Base-by-base conservation (phyloP, 2,797 vertebrate species). In the Enteromius radiatus region DNA sequence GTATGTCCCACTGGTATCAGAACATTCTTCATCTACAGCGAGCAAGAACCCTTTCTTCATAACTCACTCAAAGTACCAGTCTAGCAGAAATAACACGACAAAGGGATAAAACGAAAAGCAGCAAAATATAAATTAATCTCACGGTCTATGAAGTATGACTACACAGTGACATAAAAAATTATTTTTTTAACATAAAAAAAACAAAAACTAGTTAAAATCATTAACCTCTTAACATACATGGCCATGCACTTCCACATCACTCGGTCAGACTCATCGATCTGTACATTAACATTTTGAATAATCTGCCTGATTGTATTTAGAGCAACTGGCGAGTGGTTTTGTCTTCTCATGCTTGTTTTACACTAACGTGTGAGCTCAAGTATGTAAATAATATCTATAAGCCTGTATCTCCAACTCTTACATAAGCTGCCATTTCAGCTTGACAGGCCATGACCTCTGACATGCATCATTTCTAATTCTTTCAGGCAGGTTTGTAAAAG, bases 21-120 rank as follows among this genome's bases (percentile, higher is more conserved):
- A 33, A 43, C 38, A 45, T 71, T 71, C 4, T 19, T 33, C 6
- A 41, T n/a, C 49, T 70, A 43, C 7, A 45, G 36, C 38, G 17
- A 38, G 38, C 49, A 80, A 15, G 26, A 71, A 45, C 68, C 67
- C 61, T 80, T 80, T n/a, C 26, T n/a, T 33, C 26, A 61, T 6
- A 33, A 15, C 38, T 61, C 12, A 36, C 21, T 71, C 21, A 47
- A 71, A 79, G 41, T 21, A 19, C 10, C 12, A 14, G 54, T 43
- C 31, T 33, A 49, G 64, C 31, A 23, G 52, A 61, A 45, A 71
- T 10, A 33, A 61, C 31, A 33, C 1, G 26, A 71, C 21, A 71
- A n/a, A 71, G 8, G 1, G 19, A 71, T 26, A 45, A 70, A 45
- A 31, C 31, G 36, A 33, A 80, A 26, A 49, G 9, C 63, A 38